These are phyloP conservation scores for Tachuris rubrigastra DNA, from an alignment of 2,113 vertebrate genomes.

Conservation along the genomic window DNA sequence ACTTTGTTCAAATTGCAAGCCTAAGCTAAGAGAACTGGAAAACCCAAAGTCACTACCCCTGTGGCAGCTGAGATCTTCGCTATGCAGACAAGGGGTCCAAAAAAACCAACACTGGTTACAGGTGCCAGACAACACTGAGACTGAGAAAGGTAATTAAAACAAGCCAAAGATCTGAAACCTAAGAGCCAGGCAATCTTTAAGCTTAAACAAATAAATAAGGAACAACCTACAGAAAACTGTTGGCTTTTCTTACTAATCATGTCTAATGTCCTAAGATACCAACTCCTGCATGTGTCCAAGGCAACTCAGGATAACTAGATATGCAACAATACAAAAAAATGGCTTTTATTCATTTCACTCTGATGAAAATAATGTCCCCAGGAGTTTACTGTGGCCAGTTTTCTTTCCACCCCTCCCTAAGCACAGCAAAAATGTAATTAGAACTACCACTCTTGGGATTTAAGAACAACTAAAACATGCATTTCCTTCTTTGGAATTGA, in stretches of 20 bases:
- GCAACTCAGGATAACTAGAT: background rate
- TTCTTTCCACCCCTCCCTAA: background rate
- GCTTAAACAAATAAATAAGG: background rate
- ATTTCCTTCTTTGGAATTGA: slow-evolving; percentile 1
- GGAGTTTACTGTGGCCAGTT: background rate
- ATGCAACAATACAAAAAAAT: background rate
- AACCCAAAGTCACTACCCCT: background rate
- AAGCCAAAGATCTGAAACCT: background rate
- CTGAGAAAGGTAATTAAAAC: background rate
- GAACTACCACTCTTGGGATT: background rate
- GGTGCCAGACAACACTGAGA: background rate
- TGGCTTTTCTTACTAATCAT: background rate
- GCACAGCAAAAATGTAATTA: background rate
- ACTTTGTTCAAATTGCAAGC: background rate
- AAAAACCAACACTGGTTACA: background rate
- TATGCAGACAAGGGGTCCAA: background rate
- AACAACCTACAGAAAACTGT: background rate
- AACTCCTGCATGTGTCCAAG: accelerated
- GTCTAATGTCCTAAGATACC: background rate
- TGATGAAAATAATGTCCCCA: background rate
- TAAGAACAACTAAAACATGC: background rate
- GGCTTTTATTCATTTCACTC: background rate
- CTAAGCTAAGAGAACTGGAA: background rate
- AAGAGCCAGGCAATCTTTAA: background rate
- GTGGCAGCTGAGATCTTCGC: background rate